Conservation (phyloP, 2,797 vertebrate genomes). For the Loriculus beryllinus region DNA sequence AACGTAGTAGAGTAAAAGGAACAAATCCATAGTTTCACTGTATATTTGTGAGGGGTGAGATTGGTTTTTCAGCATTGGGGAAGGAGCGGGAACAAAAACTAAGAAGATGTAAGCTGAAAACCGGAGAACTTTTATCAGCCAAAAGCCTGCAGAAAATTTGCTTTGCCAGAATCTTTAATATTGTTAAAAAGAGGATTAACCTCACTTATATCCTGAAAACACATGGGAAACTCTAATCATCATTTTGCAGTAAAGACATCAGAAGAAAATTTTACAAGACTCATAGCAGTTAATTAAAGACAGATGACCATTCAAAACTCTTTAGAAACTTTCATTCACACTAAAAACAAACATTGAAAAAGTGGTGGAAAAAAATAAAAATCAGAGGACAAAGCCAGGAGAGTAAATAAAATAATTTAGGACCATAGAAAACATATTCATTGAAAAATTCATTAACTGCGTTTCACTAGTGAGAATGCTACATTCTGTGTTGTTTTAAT, state of each 20-base stretch:
- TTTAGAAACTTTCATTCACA: not conserved
- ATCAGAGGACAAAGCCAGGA: not conserved
- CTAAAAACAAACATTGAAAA: not conserved
- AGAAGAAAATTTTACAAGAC: not conserved
- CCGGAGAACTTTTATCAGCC: not conserved
- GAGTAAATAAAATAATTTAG: not conserved
- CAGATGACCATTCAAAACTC: not conserved
- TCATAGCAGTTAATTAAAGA: not conserved
- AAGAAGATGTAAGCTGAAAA: not conserved
- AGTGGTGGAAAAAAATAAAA: not conserved
- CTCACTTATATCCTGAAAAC: not conserved
- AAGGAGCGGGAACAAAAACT: not conserved
- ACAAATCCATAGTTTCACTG: not conserved
- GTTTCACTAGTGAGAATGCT: not conserved
- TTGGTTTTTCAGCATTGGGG: accelerated
- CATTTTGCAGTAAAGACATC: not conserved
- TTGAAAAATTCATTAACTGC: conserved; percentile 17
- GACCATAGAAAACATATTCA: not conserved
- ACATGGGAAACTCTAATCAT: not conserved
- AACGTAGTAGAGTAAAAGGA: not conserved
- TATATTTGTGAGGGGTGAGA: accelerated
- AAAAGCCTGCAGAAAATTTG: not conserved
- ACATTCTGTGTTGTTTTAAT: not conserved
- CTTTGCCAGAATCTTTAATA: not conserved
- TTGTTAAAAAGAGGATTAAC: not conserved